A percentile compares a stretch with the other conserved stretches of the same genome.
These are phyloP conservation scores for Chirona hameri DNA, from an alignment of 2,888 invertebrate genomes.

Conservation along the genomic window DNA sequence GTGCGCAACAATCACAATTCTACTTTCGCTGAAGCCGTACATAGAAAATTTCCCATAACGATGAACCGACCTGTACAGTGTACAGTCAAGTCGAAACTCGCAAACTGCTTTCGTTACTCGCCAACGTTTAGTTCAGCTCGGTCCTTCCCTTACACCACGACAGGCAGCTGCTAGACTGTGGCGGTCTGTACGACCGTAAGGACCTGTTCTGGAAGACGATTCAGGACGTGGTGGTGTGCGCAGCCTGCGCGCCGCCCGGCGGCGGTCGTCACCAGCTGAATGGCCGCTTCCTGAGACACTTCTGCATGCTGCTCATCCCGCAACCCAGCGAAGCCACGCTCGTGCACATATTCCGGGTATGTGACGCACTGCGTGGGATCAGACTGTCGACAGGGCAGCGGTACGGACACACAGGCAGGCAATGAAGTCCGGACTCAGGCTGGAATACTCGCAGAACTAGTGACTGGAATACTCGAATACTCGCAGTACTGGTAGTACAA, in stretches of 20 bases:
- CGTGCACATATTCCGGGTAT: constrained; percentile 78
- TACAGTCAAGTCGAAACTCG: not conserved
- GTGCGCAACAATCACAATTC: too few relatives aligned
- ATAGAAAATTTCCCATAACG: too few relatives aligned
- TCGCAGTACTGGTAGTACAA: too few relatives aligned
- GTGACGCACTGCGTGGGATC: too few relatives aligned
- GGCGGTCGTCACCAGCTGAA: constrained; percentile 84
- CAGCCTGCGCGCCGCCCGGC: constrained; percentile 85
- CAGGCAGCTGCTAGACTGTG: constrained; percentile 70
- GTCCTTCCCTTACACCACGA: not conserved
- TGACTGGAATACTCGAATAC: too few relatives aligned
- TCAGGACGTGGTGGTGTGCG: constrained; percentile 72
- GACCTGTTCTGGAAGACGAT: constrained; percentile 85
- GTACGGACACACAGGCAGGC: too few relatives aligned
- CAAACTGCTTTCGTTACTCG: not conserved
- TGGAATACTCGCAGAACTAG: too few relatives aligned
- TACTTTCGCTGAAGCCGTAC: too few relatives aligned
- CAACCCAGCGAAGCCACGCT: constrained; percentile 82
- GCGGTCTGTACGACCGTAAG: constrained; percentile 80
- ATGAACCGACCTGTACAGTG: too few relatives aligned
- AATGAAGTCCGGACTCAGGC: too few relatives aligned
- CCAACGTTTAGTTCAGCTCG: too few relatives aligned
- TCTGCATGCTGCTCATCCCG: constrained; percentile 81
- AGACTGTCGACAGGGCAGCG: too few relatives aligned
- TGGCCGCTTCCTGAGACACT: constrained; percentile 79